phyloP scores from a whole-genome alignment of 2,888 invertebrate species.

The Spodoptera exigua region DNA sequence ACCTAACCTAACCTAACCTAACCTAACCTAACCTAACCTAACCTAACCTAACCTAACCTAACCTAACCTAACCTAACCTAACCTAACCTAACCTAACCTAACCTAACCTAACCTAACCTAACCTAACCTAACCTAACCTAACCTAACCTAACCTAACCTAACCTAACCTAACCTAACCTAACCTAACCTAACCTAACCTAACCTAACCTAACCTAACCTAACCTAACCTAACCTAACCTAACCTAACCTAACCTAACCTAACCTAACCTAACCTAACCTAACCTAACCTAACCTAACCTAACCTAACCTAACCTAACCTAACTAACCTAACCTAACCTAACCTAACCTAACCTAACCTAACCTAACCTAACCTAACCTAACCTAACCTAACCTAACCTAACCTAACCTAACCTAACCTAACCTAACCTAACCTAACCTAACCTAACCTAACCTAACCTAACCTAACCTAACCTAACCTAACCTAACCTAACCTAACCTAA shows the following conservation, averaged over 20 bases:
- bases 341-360: conserved; percentile 58
- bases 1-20: conserved; percentile 13
- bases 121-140: conserved; percentile 46
- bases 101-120: conserved; percentile 52
- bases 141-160: conserved; percentile 46
- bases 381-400: conserved; percentile 60
- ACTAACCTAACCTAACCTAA: conserved; percentile 51
- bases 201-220: conserved; percentile 47
- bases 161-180: conserved; percentile 46
- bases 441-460: conserved; percentile 62
- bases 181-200: conserved; percentile 49
- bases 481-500: conserved; percentile 63
- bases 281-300: conserved; percentile 46
- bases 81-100: conserved; percentile 47
- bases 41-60: conserved; percentile 31
- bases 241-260: conserved; percentile 45
- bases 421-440: conserved; percentile 58
- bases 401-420: conserved; percentile 59
- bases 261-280: conserved; percentile 40
- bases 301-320: conserved; percentile 38
- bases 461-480: conserved; percentile 62
- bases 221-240: conserved; percentile 41
- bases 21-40: conserved; percentile 17
- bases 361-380: conserved; percentile 59
- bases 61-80: conserved; percentile 44